Evolutionary conservation across 2,113 vertebrate genomes (phyloP).

Genomic region (Phyllostomus hastatus): DNA sequence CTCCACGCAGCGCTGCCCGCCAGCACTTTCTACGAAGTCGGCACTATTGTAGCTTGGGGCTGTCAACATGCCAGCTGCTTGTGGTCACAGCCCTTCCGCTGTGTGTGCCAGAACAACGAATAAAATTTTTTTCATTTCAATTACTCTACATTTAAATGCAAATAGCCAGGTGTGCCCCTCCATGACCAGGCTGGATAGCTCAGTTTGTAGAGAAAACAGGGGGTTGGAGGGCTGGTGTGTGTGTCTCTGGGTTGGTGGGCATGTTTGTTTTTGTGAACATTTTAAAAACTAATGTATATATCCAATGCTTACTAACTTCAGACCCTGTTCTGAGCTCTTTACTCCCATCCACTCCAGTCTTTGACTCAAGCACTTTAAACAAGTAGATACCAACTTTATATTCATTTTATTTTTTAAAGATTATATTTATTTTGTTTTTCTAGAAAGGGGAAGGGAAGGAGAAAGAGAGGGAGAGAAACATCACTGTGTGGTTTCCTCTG

Average conservation of each 20-base stretch:
- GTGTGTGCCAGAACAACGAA: neutral
- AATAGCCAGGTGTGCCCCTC: neutral
- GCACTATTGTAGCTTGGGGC: neutral
- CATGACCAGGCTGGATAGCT: no score
- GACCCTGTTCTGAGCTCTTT: neutral
- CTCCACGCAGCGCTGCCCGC: rapidly evolving
- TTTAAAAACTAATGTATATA: neutral
- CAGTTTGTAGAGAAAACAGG: neutral
- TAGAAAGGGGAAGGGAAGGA: no score
- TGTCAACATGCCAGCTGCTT: neutral
- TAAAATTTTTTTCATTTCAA: neutral
- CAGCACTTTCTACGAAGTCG: neutral
- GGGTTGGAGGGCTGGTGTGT: no score
- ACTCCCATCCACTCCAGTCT: neutral
- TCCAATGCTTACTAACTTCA: neutral
- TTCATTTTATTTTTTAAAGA: no score
- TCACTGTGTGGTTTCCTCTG: no score
- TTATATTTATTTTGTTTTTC: no score
- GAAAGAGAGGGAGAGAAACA: no score
- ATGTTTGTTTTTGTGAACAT: neutral
- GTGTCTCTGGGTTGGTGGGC: neutral
- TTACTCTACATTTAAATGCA: neutral
- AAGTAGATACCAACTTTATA: neutral
- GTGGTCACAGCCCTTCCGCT: neutral
- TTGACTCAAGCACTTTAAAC: neutral